Evolutionary conservation across 2,113 vertebrate species (phyloP), one percentile per base, ranked within the genome.

Genomic region (Corythaeola cristata): DNA sequence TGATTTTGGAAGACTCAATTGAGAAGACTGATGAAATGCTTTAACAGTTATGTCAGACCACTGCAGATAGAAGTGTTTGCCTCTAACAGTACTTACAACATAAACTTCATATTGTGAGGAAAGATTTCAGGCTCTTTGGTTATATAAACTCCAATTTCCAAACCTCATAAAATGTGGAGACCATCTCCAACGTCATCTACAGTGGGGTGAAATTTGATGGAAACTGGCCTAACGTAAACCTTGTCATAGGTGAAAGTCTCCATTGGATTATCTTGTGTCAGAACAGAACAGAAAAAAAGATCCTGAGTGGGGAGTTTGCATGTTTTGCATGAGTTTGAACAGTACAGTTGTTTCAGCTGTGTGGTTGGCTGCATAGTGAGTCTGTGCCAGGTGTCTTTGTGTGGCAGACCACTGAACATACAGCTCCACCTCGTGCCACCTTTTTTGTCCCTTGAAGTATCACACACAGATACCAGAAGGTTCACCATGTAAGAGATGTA

Each of bases 341-440:
- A 49, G 21, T 28, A n/a, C 14, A n/a, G 49, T 4, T 62, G 5
- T 49, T 85, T 76, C n/a, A 72, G 12, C 28, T 50, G 12, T 32
- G 27, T 53, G 14, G 23, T 27, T 60, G 15, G 35, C 13, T 56
- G 33, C 18, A 23, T 6, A 20, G 20, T 27, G 10, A 33, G 9
- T 39, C 39, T 84, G 5, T 7, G n/a, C 18, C 37, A 59, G 10
- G 5, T 59, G 27, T 41, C n/a, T 55, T 11, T 21, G 22, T 33
- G 19, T 47, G 22, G 7, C 44, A 92, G 32, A 35, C 8, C 30
- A 35, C 14, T 20, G 41, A 77, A 35, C 4, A 17, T 15, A 16
- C 9, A 47, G 22, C 6, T 60, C 18, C 0, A 0, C 9, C 33
- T 85, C 20, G 39, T 33, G 16, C 12, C 24, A 6, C 23, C 12